Evolutionary conservation across 2,888 invertebrate species (phyloP).

Genomic region (Pseudoips prasinana): DNA sequence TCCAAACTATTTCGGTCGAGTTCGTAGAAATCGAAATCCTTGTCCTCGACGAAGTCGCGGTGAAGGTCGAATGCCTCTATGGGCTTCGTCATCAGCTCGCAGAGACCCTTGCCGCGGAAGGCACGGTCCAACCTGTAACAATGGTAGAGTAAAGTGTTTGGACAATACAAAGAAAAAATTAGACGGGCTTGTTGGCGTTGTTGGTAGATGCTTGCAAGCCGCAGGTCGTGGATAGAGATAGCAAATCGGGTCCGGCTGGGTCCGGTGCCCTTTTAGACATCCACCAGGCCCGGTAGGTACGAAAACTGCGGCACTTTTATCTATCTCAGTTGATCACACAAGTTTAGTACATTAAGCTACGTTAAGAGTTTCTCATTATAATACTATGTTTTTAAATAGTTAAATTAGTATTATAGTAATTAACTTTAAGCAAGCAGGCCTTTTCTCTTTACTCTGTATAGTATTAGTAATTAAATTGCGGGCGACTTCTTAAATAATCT

Average conservation of each 20-base stretch:
- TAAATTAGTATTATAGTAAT: too few relatives aligned
- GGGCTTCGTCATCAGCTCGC: constrained; percentile 89
- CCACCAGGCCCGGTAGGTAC: not conserved
- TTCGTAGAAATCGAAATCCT: constrained; percentile 91
- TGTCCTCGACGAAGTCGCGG: constrained; percentile 83
- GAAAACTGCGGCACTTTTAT: not conserved
- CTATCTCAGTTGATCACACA: not conserved
- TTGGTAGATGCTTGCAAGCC: too few relatives aligned
- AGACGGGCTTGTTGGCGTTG: too few relatives aligned
- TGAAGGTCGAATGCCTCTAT: constrained; percentile 85
- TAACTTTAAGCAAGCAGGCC: too few relatives aligned
- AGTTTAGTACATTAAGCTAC: not conserved
- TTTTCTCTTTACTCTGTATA: too few relatives aligned
- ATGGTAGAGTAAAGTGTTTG: too few relatives aligned
- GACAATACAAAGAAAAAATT: too few relatives aligned
- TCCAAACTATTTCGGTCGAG: constrained; percentile 87
- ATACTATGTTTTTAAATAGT: not conserved
- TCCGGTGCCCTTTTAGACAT: not conserved
- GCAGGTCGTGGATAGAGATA: too few relatives aligned
- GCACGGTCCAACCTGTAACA: constrained; percentile 83
- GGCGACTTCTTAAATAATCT: too few relatives aligned
- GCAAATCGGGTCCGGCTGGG: not conserved
- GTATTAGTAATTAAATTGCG: too few relatives aligned
- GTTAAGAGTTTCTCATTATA: not conserved
- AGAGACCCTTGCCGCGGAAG: constrained; percentile 87